Conservation (phyloP, 2,888 invertebrate species). For the Erannis defoliaria region DNA sequence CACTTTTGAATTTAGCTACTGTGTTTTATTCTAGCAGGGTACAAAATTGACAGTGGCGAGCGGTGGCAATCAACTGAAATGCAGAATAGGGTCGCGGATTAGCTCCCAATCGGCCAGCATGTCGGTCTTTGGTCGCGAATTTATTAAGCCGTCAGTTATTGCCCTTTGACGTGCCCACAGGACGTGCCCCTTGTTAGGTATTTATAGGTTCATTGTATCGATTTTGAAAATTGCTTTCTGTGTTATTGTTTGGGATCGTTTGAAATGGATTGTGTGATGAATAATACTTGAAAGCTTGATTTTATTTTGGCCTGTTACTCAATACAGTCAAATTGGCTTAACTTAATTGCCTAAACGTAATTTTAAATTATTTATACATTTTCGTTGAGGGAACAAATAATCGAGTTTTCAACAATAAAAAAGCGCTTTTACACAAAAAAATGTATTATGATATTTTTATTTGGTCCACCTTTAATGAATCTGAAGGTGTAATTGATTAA, state of each 20-base stretch:
- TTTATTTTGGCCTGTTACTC: neutral
- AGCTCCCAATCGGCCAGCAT: constrained; percentile 39
- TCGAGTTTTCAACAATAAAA: too few species aligned
- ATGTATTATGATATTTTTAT: too few species aligned
- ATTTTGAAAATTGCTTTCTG: constrained; percentile 17
- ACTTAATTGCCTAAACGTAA: too few species aligned
- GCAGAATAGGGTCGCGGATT: constrained; percentile 46
- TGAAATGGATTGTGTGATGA: constrained; percentile 15
- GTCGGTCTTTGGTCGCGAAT: constrained; percentile 43
- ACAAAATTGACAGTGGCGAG: constrained; percentile 24
- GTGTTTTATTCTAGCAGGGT: neutral
- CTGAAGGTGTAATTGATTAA: too few species aligned
- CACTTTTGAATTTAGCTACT: constrained; percentile 8
- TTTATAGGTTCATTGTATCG: constrained; percentile 26
- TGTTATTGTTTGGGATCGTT: constrained; percentile 18
- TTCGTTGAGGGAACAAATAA: too few species aligned
- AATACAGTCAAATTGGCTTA: neutral
- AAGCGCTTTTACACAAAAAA: too few species aligned
- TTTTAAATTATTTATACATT: too few species aligned
- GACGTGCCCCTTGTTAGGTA: constrained; percentile 20
- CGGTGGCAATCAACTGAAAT: constrained; percentile 34
- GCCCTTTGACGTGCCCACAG: constrained; percentile 23
- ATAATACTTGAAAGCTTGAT: constrained; percentile 23
- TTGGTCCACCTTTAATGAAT: too few species aligned
- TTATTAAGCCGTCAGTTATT: constrained; percentile 47